Conservation (phyloP, 2,888 invertebrate genomes). For the Pemphredon lugubris region DNA sequence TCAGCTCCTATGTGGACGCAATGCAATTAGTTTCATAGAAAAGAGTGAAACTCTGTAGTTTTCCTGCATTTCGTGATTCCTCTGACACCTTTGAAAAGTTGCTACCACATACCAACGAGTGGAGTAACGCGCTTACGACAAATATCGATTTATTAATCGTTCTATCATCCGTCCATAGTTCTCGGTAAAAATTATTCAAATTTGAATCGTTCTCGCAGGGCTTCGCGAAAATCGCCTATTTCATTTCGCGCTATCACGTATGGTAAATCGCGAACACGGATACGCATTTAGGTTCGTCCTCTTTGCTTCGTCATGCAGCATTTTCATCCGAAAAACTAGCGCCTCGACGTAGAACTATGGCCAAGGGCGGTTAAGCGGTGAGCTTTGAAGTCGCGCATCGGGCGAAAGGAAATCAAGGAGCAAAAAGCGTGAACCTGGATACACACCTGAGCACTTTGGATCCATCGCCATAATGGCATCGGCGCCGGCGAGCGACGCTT, state of each 20-base stretch:
- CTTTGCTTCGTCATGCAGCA: conserved; percentile 1
- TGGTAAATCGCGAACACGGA: neutral
- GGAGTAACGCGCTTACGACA: no score
- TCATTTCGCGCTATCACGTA: neutral
- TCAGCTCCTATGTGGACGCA: no score
- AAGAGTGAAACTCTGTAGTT: no score
- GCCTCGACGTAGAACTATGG: conserved; percentile 22
- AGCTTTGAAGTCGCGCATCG: conserved; percentile 48
- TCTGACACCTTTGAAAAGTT: no score
- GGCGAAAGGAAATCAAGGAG: conserved; percentile 53
- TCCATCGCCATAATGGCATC: neutral
- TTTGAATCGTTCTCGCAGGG: no score
- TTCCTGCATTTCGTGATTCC: no score
- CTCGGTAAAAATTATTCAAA: no score
- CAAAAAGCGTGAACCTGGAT: conserved; percentile 41
- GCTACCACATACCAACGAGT: no score
- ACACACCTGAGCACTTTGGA: conserved; percentile 18
- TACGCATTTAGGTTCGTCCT: neutral
- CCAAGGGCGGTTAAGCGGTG: conserved; percentile 36
- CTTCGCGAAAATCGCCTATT: no score
- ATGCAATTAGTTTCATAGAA: no score
- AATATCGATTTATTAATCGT: no score
- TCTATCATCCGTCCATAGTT: no score
- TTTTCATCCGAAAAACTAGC: conserved; percentile 27
- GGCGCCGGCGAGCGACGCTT: conserved; percentile 1